These are phyloP conservation scores for Theonella swinhoei DNA, from an alignment of 37 sponge, comb jelly and placozoan genomes.

Conservation along the genomic window DNA sequence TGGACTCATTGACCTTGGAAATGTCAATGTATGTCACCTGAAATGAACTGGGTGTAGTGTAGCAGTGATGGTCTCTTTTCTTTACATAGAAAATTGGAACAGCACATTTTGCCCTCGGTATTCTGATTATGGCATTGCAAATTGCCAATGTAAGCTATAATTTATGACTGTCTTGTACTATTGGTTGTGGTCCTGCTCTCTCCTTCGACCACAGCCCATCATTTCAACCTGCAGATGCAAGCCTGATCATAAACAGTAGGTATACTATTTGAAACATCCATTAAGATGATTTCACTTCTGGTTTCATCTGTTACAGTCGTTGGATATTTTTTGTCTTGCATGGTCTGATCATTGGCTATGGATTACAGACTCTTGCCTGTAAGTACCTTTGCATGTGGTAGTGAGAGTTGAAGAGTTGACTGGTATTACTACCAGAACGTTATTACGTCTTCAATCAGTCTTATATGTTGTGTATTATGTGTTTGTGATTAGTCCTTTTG, in stretches of 20 bases:
- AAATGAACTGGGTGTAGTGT: neutral
- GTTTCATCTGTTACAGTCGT: neutral
- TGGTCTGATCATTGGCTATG: constrained; percentile 29
- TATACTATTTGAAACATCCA: neutral
- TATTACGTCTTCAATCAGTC: too few relatives aligned
- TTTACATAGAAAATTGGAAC: constrained; percentile 22
- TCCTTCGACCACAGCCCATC: neutral
- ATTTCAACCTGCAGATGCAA: constrained; percentile 23
- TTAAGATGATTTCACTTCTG: neutral
- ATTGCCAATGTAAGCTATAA: constrained; percentile 48
- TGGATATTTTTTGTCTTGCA: constrained; percentile 49
- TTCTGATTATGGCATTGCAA: constrained; percentile 48
- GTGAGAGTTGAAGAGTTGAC: too few relatives aligned
- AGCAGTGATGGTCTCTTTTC: neutral
- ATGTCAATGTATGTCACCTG: neutral
- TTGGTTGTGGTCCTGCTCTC: neutral
- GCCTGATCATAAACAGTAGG: constrained; percentile 10
- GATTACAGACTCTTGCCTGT: constrained; percentile 32
- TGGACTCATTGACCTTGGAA: constrained; percentile 41
- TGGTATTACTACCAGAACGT: too few relatives aligned
- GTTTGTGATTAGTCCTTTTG: too few relatives aligned
- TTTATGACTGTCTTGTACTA: neutral
- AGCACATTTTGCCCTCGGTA: constrained; percentile 63
- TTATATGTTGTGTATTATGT: too few relatives aligned
- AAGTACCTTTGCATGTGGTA: too few relatives aligned